These are phyloP conservation scores for Percina caprodes DNA, from an alignment of 2,113 vertebrate species.

Conservation along the genomic window DNA sequence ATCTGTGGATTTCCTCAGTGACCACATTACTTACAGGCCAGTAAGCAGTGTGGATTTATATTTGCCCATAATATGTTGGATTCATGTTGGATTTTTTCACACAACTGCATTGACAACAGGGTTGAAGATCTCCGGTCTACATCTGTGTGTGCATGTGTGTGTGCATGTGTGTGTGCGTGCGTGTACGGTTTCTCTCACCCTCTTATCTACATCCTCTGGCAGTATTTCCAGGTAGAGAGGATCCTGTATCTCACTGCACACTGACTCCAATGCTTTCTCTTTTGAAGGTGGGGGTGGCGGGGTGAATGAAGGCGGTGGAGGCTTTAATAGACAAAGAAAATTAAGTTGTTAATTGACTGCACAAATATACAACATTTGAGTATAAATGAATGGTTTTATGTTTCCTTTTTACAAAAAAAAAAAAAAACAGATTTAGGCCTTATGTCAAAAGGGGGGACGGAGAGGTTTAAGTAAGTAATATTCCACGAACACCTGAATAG, in stretches of 20 bases:
- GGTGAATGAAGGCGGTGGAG: slow-evolving; percentile 19
- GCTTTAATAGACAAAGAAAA: slow-evolving; percentile 31
- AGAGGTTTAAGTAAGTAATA: too few species aligned
- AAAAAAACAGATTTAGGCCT: not conserved
- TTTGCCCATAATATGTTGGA: too few species aligned
- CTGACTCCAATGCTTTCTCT: accelerated
- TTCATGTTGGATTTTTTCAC: too few species aligned
- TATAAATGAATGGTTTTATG: not conserved
- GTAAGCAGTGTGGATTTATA: too few species aligned
- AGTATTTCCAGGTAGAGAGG: slow-evolving; percentile 50
- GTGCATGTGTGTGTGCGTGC: not conserved
- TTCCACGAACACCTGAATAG: too few species aligned
- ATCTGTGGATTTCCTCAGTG: too few species aligned
- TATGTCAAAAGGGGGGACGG: not conserved
- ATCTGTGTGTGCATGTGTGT: not conserved
- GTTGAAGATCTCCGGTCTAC: not conserved
- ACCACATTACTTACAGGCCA: too few species aligned
- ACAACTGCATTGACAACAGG: too few species aligned
- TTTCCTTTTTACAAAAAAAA: not conserved
- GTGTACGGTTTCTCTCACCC: slow-evolving; percentile 21
- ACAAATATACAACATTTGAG: not conserved
- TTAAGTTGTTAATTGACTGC: not conserved
- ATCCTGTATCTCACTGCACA: slow-evolving; percentile 37
- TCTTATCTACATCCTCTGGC: slow-evolving; percentile 20
- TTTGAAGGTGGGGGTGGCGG: slow-evolving; percentile 11